Evolutionary conservation across 2,888 invertebrate species (phyloP).

Genomic region (Apocheima hispidaria): DNA sequence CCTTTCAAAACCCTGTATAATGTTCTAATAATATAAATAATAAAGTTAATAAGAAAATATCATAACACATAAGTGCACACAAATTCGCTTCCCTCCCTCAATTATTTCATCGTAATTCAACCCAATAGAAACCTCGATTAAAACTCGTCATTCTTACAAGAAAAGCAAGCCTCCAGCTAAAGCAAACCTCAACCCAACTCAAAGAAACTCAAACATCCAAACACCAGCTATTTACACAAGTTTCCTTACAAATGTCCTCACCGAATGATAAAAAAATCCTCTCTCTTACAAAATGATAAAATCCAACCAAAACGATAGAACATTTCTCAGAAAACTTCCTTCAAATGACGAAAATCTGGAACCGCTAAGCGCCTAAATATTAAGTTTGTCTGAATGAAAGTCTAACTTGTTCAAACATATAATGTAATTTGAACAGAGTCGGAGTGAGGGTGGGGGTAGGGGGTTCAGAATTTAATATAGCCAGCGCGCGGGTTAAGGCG

Average conservation of each 20-base stretch:
- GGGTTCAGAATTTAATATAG: slow-evolving; percentile 79
- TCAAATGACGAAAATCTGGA: slow-evolving; percentile 16
- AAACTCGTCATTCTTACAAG: slow-evolving; percentile 9
- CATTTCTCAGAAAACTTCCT: slow-evolving; percentile 12
- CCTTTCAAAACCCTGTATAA: too few relatives aligned
- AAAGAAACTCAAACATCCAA: slow-evolving; percentile 21
- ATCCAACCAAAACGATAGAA: slow-evolving; percentile 12
- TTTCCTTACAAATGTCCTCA: slow-evolving; percentile 17
- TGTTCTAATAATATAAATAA: too few relatives aligned
- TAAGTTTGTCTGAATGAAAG: slow-evolving; percentile 46
- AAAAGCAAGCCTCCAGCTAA: slow-evolving; percentile 13
- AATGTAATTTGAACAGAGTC: slow-evolving; percentile 72
- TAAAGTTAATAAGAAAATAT: too few relatives aligned
- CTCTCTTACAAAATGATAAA: slow-evolving; percentile 19
- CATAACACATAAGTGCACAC: too few relatives aligned
- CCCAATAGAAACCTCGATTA: not conserved
- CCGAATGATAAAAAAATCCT: slow-evolving; percentile 10
- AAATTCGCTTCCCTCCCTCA: too few relatives aligned
- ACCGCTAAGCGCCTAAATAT: slow-evolving; percentile 45
- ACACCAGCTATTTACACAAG: slow-evolving; percentile 19
- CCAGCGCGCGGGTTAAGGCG: slow-evolving; percentile 81
- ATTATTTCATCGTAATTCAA: not conserved
- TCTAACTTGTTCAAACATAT: slow-evolving; percentile 60
- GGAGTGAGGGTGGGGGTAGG: slow-evolving; percentile 31
- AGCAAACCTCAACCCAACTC: slow-evolving; percentile 5